Conservation (phyloP, 2,888 invertebrate genomes). For the Ormyrus labotus region DNA sequence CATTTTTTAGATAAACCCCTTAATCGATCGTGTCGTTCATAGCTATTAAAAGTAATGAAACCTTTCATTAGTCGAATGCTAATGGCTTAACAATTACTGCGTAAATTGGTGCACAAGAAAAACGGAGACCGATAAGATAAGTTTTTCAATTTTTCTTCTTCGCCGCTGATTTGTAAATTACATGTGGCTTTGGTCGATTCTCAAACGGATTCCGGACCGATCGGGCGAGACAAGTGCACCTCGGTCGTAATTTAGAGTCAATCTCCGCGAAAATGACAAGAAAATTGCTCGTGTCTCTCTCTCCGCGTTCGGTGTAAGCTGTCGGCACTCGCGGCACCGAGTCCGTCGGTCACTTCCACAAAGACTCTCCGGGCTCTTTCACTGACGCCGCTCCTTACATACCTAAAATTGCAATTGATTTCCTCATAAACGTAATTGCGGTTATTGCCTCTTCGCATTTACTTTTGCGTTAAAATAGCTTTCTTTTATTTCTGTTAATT, state of each 20-base stretch:
- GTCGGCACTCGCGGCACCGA: constrained; percentile 36
- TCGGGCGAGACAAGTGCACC: constrained; percentile 53
- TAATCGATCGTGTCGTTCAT: no score
- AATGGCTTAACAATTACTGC: no score
- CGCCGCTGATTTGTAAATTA: no score
- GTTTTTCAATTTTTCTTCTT: no score
- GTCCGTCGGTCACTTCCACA: background rate
- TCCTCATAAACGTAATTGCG: background rate
- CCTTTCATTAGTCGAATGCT: no score
- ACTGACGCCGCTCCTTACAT: background rate
- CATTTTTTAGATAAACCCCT: no score
- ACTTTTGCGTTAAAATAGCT: no score
- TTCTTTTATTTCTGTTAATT: no score
- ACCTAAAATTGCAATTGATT: constrained; percentile 42
- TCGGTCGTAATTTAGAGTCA: constrained; percentile 59
- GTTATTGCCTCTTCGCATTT: no score
- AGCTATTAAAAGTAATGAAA: no score
- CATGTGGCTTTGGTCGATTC: constrained; percentile 46
- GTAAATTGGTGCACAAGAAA: no score
- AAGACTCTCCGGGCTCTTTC: background rate
- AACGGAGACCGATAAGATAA: no score
- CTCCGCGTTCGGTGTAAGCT: background rate
- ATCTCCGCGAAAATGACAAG: constrained; percentile 57
- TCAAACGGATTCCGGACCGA: constrained; percentile 62
- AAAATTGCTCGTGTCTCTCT: constrained; percentile 49